These are phyloP conservation scores for Venusia cambrica DNA, from an alignment of 2,888 invertebrate species.

Conservation along the genomic window DNA sequence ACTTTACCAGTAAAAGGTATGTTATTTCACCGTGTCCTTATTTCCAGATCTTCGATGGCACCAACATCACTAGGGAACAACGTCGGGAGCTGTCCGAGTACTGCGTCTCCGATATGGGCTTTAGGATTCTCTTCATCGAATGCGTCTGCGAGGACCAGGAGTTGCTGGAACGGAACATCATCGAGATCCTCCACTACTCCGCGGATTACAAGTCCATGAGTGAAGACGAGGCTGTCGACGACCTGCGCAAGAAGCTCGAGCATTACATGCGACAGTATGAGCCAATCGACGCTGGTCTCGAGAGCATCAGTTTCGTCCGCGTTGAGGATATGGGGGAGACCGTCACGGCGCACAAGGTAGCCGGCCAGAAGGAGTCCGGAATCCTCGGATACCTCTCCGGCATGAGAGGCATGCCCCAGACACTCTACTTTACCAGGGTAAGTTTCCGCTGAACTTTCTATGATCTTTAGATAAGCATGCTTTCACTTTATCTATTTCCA, in stretches of 20 bases:
- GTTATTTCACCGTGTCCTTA: too few species aligned
- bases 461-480: conserved; percentile 29
- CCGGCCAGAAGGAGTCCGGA: conserved; percentile 90
- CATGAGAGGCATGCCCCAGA: conserved; percentile 90
- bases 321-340: conserved; percentile 83
- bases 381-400: conserved; percentile 94
- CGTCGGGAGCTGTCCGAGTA: conserved; percentile 88
- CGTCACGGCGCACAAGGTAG: conserved; percentile 85
- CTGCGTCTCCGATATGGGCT: conserved; percentile 86
- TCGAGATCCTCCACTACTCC: conserved; percentile 91
- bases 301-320: conserved; percentile 74
- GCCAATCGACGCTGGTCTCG: conserved; percentile 84
- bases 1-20: too few species aligned
- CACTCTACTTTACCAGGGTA: conserved; percentile 94
- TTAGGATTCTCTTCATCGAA: conserved; percentile 94
- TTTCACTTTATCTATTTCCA: conserved; percentile 27
- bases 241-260: conserved; percentile 89
- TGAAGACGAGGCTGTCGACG: conserved; percentile 87
- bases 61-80: conserved; percentile 92
- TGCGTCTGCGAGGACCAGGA: conserved; percentile 91
- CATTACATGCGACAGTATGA: conserved; percentile 92
- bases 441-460: conserved; percentile 14
- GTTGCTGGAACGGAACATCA: conserved; percentile 70
- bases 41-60: conserved; percentile 93
- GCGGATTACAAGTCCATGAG: conserved; percentile 93